Conservation (phyloP, 2,113 vertebrate species). For the Cnemophilus loriae region DNA sequence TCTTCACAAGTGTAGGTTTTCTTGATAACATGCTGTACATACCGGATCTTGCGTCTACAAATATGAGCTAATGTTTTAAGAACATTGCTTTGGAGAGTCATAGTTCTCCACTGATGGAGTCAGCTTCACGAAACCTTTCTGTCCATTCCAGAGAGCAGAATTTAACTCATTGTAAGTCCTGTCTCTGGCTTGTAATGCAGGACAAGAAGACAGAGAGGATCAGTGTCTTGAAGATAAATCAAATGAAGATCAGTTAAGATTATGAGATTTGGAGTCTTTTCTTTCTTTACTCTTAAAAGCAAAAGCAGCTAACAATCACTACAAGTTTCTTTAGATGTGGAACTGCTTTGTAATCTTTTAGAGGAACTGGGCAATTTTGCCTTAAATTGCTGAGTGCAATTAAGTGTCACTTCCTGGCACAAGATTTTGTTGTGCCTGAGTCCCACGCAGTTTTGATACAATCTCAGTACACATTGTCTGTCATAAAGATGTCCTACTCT, state of each 20-base stretch:
- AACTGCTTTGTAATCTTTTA: neutral
- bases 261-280: neutral
- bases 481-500: neutral
- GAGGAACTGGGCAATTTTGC: neutral
- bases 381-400: neutral
- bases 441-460: neutral
- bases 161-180: neutral
- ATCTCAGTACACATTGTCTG: rapidly evolving
- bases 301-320: neutral
- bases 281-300: neutral
- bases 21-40: neutral
- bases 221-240: neutral
- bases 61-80: neutral
- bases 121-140: neutral
- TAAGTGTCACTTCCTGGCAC: neutral
- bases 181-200: neutral
- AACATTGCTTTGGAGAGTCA: neutral
- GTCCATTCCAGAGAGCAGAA: neutral
- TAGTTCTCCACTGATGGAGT: neutral
- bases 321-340: neutral
- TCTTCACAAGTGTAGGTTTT: neutral
- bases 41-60: neutral
- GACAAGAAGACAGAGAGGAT: neutral
- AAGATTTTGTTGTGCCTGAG: neutral
- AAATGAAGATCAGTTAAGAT: neutral